Base-by-base conservation (phyloP, 2,888 invertebrate species). In the Poecilobothrus nobilitatus region DNA sequence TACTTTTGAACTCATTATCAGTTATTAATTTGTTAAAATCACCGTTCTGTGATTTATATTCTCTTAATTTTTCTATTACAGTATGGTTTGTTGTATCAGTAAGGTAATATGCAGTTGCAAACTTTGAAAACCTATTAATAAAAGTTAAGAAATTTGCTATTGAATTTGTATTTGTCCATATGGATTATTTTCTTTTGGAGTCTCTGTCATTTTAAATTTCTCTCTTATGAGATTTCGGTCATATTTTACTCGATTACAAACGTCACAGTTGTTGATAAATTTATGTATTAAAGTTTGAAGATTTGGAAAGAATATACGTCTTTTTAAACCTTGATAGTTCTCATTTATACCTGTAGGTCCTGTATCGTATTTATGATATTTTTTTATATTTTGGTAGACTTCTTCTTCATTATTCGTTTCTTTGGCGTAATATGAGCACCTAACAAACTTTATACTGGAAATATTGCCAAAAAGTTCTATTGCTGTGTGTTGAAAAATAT, bases 91-190 rank as follows among this genome's bases (percentile, higher is more conserved):
- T 67, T 37, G 71, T 70, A 65, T 74, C 72, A 27, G 73, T 71
- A 22, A 72, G 68, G 53, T 68, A 70, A 66, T 65, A 73, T 1
- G 70, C 71, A 44, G 70, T 68, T 21, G 71, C 68, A 68, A 71
- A 72, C 70, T 74, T 74, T 15, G 70, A 72, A 68, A 72, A 15
- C 63, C 63, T n/a, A n/a, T n/a, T n/a, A n/a, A n/a, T n/a, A n/a
- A n/a, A n/a, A n/a, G n/a, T n/a, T n/a, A n/a, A n/a, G n/a, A n/a
- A n/a, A n/a, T n/a, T n/a, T n/a, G n/a, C n/a, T n/a, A n/a, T n/a
- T n/a, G n/a, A n/a, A n/a, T 63, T 62, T 67, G 21, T 63, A 37
- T n/a, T 63, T 21, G 15, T 61, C 67, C 67, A 67, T 62, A 41
- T 44, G 62, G 63, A 69, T 18, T 33, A 71, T 70, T 68, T 71